Evolutionary conservation across 1,140 invertebrate species (phyloP), one percentile per base, ranked within the genome.

Genomic region (Phymorhynchus buccinoides): DNA sequence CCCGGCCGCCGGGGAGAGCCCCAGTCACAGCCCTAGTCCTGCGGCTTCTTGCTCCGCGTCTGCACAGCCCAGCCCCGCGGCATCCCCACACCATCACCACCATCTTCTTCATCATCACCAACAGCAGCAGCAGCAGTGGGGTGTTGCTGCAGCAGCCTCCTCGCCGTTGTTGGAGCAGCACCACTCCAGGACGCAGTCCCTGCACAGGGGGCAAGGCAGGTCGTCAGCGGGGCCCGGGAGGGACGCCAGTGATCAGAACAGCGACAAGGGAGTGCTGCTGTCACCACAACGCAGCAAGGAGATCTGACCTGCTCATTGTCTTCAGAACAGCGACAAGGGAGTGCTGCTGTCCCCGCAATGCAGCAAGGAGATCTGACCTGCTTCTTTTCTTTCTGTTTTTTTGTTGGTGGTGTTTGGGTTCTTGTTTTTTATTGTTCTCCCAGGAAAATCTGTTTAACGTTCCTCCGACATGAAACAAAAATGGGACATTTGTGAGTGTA

Each of bases 141-240:
- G 9, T 30, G 18, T 82, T 37, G 39, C 27, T 42, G 22, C 75
- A 16, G 3, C 35, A 9, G 30, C 7, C 7, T 14, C 35, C 30
- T 35, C 68, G 68, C 0, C 48, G 9, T 27, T 66, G 62, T n/a
- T 37, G 48, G 52, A 48, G 18, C 16, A 35, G 22, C 80, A 41
- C 7, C 81, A 83, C 81, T 22, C 62, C 41, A 35, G 81, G 22
- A 83, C 81, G n/a, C 81, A 83, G 81, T 83, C 81, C 3, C 39
- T 83, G 62, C 81, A 83, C 66, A 18, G 81, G 39, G 66, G 39
- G 12, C 80, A 81, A 30, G 62, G 37, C 2, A 14, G 62, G n/a
- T 37, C 41, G 39, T 7, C 81, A 37, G n/a, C 52, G 30, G 66
- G 62, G 35, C 37, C 39, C 37, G 37, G 16, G 81, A 18, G 16